Evolutionary conservation across 2,113 vertebrate genomes (phyloP).

Genomic region (Pachypanchax playfairii): DNA sequence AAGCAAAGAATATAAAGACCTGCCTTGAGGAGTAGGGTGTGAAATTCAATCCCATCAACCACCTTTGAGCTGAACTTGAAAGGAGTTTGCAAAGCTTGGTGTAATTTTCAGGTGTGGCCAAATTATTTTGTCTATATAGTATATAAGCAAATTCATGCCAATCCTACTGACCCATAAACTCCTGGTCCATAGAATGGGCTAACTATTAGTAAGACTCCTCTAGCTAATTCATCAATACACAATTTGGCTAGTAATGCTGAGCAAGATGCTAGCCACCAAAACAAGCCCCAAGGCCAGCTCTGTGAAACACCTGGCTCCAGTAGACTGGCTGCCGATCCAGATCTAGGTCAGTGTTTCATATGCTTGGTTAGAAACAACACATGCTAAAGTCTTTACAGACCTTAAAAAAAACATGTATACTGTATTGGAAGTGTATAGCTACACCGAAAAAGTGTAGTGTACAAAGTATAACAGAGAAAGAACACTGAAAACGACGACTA

Average conservation of each 20-base stretch:
- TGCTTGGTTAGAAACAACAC: conserved; percentile 16
- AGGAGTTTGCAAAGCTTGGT: no score
- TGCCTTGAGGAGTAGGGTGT: no score
- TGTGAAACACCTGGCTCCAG: not conserved
- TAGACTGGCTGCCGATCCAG: not conserved
- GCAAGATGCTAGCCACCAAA: not conserved
- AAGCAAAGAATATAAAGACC: no score
- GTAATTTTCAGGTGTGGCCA: no score
- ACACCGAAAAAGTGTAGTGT: not conserved
- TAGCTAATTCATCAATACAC: conserved; percentile 7
- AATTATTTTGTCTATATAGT: no score
- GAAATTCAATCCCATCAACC: no score
- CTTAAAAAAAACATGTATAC: accelerated
- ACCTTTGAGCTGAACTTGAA: no score
- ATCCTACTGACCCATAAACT: conserved; percentile 36
- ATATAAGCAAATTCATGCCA: no score
- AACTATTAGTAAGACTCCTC: not conserved
- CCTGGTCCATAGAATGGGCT: not conserved
- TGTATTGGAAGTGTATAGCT: conserved; percentile 17
- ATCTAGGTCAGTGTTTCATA: conserved; percentile 46
- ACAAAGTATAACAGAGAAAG: conserved; percentile 1
- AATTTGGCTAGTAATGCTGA: not conserved
- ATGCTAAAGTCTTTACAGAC: not conserved
- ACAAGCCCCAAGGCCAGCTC: not conserved
- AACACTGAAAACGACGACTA: not conserved